Percentiles rank a stretch among this genome's conserved stretches.
These are phyloP conservation scores for Alviniconcha marisindica DNA, from an alignment of 1,140 invertebrate species.

Conservation along the genomic window DNA sequence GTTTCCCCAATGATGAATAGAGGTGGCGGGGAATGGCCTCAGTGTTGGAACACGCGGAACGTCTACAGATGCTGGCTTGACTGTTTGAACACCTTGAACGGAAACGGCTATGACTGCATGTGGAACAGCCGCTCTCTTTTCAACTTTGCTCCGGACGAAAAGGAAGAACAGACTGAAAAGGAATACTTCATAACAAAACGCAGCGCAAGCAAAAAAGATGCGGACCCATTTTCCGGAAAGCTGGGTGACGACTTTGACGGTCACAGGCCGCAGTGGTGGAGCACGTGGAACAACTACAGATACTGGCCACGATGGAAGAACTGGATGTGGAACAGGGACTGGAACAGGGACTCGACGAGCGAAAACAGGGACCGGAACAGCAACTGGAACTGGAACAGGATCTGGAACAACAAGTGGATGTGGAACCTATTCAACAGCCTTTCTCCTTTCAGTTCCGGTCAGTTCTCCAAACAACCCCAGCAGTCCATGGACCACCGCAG, in stretches of 20 bases:
- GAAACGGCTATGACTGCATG: slow-evolving; percentile 21
- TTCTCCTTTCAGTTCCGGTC: neutral
- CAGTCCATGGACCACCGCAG: neutral
- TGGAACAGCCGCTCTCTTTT: neutral
- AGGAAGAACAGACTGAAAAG: neutral
- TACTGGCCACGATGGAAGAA: slow-evolving; percentile 29
- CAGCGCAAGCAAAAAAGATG: neutral
- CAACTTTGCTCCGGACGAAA: neutral
- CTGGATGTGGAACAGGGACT: neutral
- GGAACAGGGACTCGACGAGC: neutral
- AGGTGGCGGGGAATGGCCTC: slow-evolving; percentile 11
- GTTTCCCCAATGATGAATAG: slow-evolving; percentile 34
- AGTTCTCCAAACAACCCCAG: too few relatives aligned
- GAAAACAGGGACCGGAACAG: slow-evolving; percentile 9
- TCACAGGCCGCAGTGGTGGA: slow-evolving; percentile 25
- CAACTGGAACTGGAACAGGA: slow-evolving; percentile 4
- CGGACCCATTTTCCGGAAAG: slow-evolving; percentile 5
- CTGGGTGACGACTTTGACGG: slow-evolving; percentile 3
- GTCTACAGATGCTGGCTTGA: slow-evolving; percentile 7
- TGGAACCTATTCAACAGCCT: slow-evolving; percentile 10
- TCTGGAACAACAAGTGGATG: slow-evolving; percentile 8
- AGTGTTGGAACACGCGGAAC: slow-evolving; percentile 34
- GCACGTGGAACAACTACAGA: slow-evolving; percentile 24
- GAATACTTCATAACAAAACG: neutral
- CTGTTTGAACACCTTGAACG: neutral